Evolutionary conservation across 2,888 invertebrate species (phyloP).

Genomic region (Conchocele bisecta): DNA sequence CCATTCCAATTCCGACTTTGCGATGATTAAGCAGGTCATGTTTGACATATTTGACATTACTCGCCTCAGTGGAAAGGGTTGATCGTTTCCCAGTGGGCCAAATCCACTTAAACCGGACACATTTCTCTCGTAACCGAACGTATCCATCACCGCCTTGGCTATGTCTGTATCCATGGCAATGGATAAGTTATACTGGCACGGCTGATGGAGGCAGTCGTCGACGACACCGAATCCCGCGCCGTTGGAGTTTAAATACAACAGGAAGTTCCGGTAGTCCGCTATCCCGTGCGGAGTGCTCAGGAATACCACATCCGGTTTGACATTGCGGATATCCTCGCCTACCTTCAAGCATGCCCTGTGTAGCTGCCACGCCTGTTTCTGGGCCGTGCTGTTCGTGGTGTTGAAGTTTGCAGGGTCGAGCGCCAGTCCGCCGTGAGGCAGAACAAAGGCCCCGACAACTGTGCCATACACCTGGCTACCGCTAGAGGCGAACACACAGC

Average conservation of each 20-base stretch:
- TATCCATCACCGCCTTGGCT: conserved; percentile 33
- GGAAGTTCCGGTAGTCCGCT: conserved; percentile 61
- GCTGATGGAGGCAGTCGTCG: conserved; percentile 66
- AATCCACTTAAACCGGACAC: conserved; percentile 64
- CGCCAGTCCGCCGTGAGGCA: conserved; percentile 68
- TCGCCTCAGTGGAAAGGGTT: conserved; percentile 69
- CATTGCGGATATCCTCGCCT: conserved; percentile 46
- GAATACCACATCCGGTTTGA: conserved; percentile 60
- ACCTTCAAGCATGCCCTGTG: conserved; percentile 59
- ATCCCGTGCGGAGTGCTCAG: conserved; percentile 69
- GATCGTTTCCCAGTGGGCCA: conserved; percentile 64
- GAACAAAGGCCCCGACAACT: conserved; percentile 59
- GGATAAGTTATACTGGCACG: conserved; percentile 62
- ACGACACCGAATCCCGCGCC: conserved; percentile 40
- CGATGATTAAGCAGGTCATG: too few relatives aligned
- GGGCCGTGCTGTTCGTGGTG: conserved; percentile 61
- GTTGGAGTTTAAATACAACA: conserved; percentile 59
- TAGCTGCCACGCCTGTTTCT: conserved; percentile 57
- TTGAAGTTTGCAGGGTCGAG: conserved; percentile 64
- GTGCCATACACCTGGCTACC: conserved; percentile 3
- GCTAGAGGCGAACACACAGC: not conserved
- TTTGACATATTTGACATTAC: too few relatives aligned
- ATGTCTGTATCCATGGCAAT: conserved; percentile 48
- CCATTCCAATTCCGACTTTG: too few relatives aligned
- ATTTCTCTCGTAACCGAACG: conserved; percentile 49